Base-by-base conservation (phyloP, 2,113 vertebrate species). In the Chelonoidis abingdonii region DNA sequence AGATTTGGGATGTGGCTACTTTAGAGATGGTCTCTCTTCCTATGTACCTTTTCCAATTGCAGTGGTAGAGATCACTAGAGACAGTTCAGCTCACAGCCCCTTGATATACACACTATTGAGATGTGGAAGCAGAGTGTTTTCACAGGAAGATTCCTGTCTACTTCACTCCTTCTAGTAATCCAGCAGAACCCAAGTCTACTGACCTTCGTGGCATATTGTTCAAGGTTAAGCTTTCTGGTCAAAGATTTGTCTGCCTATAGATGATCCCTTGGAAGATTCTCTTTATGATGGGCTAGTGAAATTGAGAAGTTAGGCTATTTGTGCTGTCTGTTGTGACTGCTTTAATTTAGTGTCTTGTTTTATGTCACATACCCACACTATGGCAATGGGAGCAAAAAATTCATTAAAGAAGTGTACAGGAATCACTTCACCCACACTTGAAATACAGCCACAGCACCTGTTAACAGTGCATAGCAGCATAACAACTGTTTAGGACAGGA, bases 401-500 rank as follows among this genome's bases (percentile, higher is more conserved):
- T 85, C n/a, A 85, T 52, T 38, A 41, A 1, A 2, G 38, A 29
- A 90, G 72, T 81, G 81, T 72, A 89, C 27, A 89, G 53, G 54
- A 92, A 91, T 79, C 53, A 87, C 54, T 89, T 89, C 72, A 93
- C 91, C 24, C 91, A 53, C 88, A 87, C 44, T 59, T 29, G 50
- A n/a, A 82, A 75, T 92, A 86, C 22, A 93, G 91, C 10, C 59
- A 83, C 86, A 87, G 75, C 80, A 89, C 91, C 78, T 88, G 88
- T 16, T 13, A 95, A 69, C 87, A 88, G 31, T 50, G 78, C 88
- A 41, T 47, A 52, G 92, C 81, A 96, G 65, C 91, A 96, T 95
- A 95, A 94, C 92, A 88, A 89, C 81, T 88, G n/a, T 85, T 95
- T 89, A 95, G 89, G 89, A 95, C 57, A 95, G 87, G 86, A 97